phyloP scores from a whole-genome alignment of 2,888 invertebrate genomes.

The Nemoura dubitans region DNA sequence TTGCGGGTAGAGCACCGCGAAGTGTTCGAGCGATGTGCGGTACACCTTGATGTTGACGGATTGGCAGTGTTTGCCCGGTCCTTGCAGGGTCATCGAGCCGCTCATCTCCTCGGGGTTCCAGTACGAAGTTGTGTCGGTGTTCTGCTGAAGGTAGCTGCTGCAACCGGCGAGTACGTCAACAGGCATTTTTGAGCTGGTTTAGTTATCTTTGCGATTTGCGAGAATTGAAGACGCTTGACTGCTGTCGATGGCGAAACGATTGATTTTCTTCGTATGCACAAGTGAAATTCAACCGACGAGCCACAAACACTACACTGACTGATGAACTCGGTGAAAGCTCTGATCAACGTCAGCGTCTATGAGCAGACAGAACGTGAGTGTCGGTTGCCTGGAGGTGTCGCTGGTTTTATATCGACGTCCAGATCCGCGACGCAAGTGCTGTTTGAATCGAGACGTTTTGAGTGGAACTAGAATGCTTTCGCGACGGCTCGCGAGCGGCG shows the following conservation, averaged over 20 bases:
- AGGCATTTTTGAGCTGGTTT: constrained; percentile 56
- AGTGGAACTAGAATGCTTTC: constrained; percentile 5
- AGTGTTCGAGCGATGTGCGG: constrained; percentile 71
- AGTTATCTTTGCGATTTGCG: background rate
- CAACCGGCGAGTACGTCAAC: constrained; percentile 59
- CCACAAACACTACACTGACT: constrained; percentile 12
- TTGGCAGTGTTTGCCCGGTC: constrained; percentile 68
- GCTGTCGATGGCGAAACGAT: constrained; percentile 24
- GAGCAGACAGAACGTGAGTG: constrained; percentile 25
- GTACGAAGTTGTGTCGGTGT: constrained; percentile 59
- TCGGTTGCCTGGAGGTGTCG: background rate
- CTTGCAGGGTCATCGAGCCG: constrained; percentile 69
- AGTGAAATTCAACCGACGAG: background rate
- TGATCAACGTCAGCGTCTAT: constrained; percentile 2
- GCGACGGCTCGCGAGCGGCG: constrained; percentile 53
- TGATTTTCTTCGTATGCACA: background rate
- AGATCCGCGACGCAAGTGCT: constrained; percentile 12
- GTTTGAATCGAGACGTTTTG: background rate
- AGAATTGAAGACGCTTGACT: background rate
- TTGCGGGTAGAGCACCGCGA: constrained; percentile 72
- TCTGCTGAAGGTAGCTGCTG: constrained; percentile 56
- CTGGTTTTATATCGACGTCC: constrained; percentile 26
- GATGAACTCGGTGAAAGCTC: background rate
- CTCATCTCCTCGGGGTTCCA: constrained; percentile 69
- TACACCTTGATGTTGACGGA: constrained; percentile 72